phyloP scores from a whole-genome alignment of 2,113 vertebrate genomes.

The Capreolus pygargus region DNA sequence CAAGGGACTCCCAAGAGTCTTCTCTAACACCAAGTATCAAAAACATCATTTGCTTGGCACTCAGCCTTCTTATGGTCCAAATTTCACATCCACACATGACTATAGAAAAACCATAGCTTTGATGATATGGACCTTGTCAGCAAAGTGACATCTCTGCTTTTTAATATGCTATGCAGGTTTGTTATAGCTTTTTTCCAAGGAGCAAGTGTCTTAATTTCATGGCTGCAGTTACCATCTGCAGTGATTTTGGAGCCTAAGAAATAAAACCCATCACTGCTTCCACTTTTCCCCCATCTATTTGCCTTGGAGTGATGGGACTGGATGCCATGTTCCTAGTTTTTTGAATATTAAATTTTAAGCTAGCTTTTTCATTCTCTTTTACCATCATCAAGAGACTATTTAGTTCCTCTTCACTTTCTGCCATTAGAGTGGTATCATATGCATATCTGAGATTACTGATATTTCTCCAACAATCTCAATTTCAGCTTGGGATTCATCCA shows the following conservation, averaged over 20 bases:
- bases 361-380: not conserved
- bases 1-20: not conserved
- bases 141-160: not conserved
- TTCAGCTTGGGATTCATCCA: not conserved
- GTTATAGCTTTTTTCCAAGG: not conserved
- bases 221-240: not conserved
- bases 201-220: not conserved
- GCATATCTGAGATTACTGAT: not conserved
- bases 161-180: not conserved
- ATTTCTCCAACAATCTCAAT: not conserved
- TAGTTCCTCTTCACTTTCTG: not conserved
- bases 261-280: not conserved
- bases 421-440: not conserved
- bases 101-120: not conserved
- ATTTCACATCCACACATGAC: not conserved
- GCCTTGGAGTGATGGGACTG: not conserved
- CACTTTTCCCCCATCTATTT: not conserved
- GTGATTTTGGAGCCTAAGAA: not conserved
- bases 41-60: not conserved
- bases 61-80: not conserved
- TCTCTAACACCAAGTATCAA: not conserved
- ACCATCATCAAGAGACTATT: not conserved
- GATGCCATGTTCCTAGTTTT: not conserved
- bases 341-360: not conserved
- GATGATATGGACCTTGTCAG: not conserved